A percentile compares a stretch with the other conserved stretches of the same genome.
Conservation (phyloP, 2,797 vertebrate species). For the Gymnopithys bicolor region DNA sequence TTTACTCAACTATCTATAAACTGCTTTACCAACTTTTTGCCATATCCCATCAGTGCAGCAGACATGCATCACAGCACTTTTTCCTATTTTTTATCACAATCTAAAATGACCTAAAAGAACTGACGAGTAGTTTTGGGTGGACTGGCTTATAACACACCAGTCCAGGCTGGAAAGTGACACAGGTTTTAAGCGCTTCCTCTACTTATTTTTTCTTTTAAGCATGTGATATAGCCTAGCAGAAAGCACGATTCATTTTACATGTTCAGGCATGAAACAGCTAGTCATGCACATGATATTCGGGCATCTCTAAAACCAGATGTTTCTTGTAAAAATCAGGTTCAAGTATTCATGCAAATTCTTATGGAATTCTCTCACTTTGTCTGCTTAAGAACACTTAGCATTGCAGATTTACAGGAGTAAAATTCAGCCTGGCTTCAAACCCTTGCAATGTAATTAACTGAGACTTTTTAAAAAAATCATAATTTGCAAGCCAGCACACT, state of each 20-base stretch:
- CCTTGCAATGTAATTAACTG: conserved; percentile 64
- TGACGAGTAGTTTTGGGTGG: background rate
- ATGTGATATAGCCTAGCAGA: background rate
- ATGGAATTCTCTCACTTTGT: conserved; percentile 23
- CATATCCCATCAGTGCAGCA: background rate
- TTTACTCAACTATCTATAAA: background rate
- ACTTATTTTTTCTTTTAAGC: background rate
- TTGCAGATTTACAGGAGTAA: conserved; percentile 53
- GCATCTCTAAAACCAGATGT: background rate
- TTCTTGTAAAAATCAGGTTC: background rate
- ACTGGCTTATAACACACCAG: background rate
- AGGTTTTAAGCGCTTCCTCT: background rate
- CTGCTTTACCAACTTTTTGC: background rate
- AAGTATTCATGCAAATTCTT: conserved; percentile 42
- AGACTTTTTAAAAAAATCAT: conserved; percentile 54
- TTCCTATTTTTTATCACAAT: background rate
- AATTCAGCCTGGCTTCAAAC: conserved; percentile 54
- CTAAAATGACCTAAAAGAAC: background rate
- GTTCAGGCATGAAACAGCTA: background rate
- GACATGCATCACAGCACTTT: background rate
- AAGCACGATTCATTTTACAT: background rate
- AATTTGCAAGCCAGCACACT: conserved; percentile 62
- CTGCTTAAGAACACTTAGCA: conserved; percentile 49
- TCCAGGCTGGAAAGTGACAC: background rate
- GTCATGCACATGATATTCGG: background rate